A percentile compares a stretch with the other conserved stretches of the same genome.
Evolutionary conservation across 2,797 vertebrate genomes (phyloP).

Genomic region (Scyliorhinus canicula): DNA sequence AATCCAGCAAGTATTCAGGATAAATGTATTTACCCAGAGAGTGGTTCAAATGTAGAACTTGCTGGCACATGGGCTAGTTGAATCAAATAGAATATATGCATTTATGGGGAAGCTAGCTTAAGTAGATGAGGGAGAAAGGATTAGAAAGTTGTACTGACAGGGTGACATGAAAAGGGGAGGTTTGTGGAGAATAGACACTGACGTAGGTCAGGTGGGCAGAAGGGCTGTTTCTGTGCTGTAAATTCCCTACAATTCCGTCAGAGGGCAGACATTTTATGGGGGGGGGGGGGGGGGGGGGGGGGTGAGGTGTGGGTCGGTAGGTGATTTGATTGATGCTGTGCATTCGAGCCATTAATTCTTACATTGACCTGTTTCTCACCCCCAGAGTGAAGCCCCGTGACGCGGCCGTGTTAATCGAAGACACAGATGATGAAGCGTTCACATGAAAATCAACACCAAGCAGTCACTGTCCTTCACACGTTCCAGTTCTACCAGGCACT

Average conservation of each 20-base stretch:
- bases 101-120: background rate
- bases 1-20: background rate
- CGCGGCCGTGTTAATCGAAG: conserved; percentile 93
- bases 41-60: background rate
- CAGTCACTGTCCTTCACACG: conserved; percentile 59
- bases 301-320: too few relatives aligned
- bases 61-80: background rate
- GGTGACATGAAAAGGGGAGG: background rate
- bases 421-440: conserved; percentile 92
- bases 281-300: background rate
- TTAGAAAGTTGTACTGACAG: background rate
- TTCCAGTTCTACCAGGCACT: conserved; percentile 44
- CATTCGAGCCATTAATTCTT: conserved; percentile 2
- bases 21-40: background rate
- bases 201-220: background rate
- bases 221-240: background rate
- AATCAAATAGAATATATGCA: background rate
- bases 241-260: background rate
- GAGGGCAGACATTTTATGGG: background rate
- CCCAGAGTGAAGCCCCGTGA: conserved; percentile 84
- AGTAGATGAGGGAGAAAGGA: background rate
- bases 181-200: background rate
- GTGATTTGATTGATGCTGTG: background rate
- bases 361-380: conserved; percentile 40
- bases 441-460: conserved; percentile 64